Evolutionary conservation across 1,140 invertebrate genomes (phyloP).

Genomic region (Philopotamus ludificatus): DNA sequence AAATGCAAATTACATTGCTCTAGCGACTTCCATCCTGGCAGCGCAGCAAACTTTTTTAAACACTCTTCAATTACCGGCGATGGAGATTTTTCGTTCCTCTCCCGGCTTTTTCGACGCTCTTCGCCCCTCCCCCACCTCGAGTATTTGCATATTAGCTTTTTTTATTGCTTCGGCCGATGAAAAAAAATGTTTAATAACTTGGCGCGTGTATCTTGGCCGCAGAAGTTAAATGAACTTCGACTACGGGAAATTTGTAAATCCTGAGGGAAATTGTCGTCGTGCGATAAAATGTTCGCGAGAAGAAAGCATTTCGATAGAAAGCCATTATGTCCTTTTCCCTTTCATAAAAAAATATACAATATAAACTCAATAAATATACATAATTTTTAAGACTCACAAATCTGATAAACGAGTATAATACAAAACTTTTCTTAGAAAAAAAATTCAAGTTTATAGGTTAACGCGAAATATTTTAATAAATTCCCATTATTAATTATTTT

Average conservation of each 20-base stretch:
- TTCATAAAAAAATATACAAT: too few relatives aligned
- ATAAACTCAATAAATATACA: too few relatives aligned
- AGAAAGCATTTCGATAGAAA: too few relatives aligned
- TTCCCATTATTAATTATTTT: too few relatives aligned
- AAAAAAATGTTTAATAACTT: conserved; percentile 40
- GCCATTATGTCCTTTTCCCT: too few relatives aligned
- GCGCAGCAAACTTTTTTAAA: conserved; percentile 42
- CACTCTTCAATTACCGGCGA: conserved; percentile 42
- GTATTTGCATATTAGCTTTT: conserved; percentile 40
- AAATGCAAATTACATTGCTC: conserved; percentile 42
- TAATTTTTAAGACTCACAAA: too few relatives aligned
- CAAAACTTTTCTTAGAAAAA: too few relatives aligned
- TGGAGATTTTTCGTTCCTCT: conserved; percentile 38
- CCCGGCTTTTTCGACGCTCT: conserved; percentile 23
- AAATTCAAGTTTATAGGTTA: too few relatives aligned
- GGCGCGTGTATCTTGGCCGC: conserved; percentile 14
- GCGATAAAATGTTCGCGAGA: too few relatives aligned
- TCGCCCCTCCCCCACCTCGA: conserved; percentile 13
- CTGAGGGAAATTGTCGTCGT: neutral
- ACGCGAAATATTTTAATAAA: too few relatives aligned
- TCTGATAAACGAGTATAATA: too few relatives aligned
- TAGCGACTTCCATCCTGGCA: conserved; percentile 34
- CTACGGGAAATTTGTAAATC: neutral
- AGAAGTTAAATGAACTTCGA: conserved; percentile 6
- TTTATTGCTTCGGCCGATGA: conserved; percentile 13